Evolutionary conservation across 2,113 vertebrate genomes (phyloP).

Genomic region (Sorex araneus): DNA sequence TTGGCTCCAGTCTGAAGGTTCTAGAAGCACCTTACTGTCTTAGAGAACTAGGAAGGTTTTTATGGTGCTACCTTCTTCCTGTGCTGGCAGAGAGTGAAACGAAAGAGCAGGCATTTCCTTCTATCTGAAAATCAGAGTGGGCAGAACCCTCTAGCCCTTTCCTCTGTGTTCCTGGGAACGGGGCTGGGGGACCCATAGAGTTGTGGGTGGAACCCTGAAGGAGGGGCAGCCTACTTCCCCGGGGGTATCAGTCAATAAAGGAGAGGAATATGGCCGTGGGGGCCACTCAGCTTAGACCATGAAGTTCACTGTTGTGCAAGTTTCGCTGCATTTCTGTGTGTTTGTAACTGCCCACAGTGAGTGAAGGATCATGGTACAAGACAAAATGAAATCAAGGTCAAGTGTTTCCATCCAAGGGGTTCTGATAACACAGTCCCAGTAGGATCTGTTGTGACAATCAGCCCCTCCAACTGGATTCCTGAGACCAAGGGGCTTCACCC

Average conservation of each 20-base stretch:
- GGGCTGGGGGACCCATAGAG: not conserved
- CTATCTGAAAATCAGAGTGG: not conserved
- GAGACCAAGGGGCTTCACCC: not conserved
- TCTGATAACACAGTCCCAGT: not conserved
- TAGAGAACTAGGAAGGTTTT: not conserved
- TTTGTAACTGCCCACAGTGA: not conserved
- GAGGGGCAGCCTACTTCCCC: not conserved
- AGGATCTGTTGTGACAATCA: too few relatives aligned
- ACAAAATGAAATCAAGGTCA: not conserved
- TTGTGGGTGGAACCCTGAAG: not conserved
- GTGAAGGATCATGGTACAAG: too few relatives aligned
- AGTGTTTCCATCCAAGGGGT: not conserved
- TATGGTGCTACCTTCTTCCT: not conserved
- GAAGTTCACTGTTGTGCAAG: fast-evolving
- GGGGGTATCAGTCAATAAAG: too few relatives aligned
- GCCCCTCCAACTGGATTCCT: not conserved
- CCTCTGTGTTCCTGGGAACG: not conserved
- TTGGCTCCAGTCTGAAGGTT: not conserved
- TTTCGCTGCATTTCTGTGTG: not conserved
- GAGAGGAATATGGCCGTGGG: not conserved
- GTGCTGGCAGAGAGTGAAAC: not conserved
- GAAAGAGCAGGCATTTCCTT: not conserved
- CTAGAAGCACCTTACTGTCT: not conserved
- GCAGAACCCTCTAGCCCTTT: not conserved
- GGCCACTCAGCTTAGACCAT: too few relatives aligned